phyloP scores from a whole-genome alignment of 2,888 invertebrate genomes.

The Zhuqinia jingwanae region DNA sequence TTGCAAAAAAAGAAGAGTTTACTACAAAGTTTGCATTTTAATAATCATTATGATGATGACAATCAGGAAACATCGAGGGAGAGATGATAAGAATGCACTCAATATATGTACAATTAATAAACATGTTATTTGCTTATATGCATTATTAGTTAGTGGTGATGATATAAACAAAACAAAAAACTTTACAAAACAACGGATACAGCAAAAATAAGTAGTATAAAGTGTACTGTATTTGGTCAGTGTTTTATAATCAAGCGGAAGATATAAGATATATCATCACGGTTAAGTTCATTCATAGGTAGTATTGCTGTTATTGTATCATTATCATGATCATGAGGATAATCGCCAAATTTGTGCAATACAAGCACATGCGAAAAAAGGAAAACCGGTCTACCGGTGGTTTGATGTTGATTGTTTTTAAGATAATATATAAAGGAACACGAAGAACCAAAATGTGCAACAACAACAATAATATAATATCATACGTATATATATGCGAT shows the following conservation, averaged over 20 bases:
- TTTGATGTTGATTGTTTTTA: conserved; percentile 2
- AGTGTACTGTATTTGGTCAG: not conserved
- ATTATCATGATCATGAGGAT: conserved; percentile 20
- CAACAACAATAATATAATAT: conserved; percentile 11
- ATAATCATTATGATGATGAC: conserved; percentile 6
- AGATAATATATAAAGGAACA: not conserved
- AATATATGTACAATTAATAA: conserved; percentile 41
- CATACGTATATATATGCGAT: too few species aligned
- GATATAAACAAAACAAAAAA: too few species aligned
- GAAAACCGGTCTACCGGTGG: conserved; percentile 50
- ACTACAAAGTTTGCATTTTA: too few species aligned
- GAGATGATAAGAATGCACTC: conserved; percentile 31
- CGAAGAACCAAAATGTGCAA: not conserved
- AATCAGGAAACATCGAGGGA: conserved; percentile 4
- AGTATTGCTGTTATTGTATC: not conserved
- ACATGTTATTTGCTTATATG: conserved; percentile 17
- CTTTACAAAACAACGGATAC: conserved; percentile 9
- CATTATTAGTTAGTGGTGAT: too few species aligned
- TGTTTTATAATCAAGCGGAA: conserved; percentile 44
- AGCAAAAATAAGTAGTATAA: not conserved
- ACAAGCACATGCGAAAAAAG: conserved; percentile 39
- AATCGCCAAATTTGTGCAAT: conserved; percentile 19
- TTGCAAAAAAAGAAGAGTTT: too few species aligned
- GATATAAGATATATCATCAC: too few species aligned
- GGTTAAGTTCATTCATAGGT: conserved; percentile 22